These are phyloP conservation scores for Orientallactaga bullata DNA, from an alignment of 2,113 vertebrate species.

Conservation along the genomic window DNA sequence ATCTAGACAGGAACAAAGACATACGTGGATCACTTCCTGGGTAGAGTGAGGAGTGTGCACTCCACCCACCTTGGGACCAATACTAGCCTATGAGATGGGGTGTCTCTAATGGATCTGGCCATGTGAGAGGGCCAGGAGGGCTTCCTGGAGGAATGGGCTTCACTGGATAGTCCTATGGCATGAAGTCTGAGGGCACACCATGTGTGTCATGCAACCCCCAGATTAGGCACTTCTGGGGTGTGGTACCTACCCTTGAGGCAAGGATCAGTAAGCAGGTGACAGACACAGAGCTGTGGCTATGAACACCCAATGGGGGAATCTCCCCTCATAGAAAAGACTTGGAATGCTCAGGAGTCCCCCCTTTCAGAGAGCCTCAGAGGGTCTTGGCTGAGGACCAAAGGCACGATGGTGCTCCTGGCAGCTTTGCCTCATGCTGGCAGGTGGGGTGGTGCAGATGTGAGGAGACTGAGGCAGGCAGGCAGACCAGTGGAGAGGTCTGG, in stretches of 20 bases:
- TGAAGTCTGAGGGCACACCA: neutral
- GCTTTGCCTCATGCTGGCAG: neutral
- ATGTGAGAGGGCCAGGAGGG: neutral
- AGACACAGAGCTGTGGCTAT: neutral
- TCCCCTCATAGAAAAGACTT: too few relatives aligned
- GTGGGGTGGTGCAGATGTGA: neutral
- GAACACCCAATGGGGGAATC: neutral
- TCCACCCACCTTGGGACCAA: neutral
- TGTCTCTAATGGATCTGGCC: neutral
- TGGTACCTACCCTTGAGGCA: neutral
- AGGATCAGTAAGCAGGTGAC: neutral
- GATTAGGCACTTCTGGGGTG: neutral
- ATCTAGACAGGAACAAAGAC: neutral
- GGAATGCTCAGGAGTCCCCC: neutral
- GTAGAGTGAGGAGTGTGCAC: neutral
- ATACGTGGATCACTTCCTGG: neutral
- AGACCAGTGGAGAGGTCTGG: neutral
- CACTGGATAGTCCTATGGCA: neutral
- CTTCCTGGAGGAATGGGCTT: slow-evolving; percentile 49
- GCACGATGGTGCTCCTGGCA: neutral
- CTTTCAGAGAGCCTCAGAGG: neutral
- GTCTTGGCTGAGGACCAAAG: neutral
- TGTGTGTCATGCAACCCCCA: neutral
- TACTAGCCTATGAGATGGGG: too few relatives aligned
- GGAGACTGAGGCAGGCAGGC: neutral